phyloP scores from a whole-genome alignment of 2,888 invertebrate genomes.

The Orthosia cruda region DNA sequence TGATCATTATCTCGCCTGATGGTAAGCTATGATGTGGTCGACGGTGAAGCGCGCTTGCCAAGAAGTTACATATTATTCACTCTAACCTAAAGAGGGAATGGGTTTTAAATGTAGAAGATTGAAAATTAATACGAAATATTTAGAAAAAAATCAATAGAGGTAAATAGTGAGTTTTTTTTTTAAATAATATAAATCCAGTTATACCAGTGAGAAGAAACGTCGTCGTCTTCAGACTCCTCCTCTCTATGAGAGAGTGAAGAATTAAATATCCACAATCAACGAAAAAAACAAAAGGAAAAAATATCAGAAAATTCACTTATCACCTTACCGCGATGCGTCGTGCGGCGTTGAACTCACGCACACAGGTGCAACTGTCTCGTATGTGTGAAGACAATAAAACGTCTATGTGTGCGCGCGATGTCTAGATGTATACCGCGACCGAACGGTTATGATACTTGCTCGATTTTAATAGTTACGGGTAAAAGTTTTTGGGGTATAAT shows the following conservation, averaged over 20 bases:
- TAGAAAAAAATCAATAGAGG: neutral
- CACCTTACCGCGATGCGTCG: constrained; percentile 73
- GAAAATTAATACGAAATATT: neutral
- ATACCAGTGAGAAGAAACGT: too few species aligned
- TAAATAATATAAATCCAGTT: too few species aligned
- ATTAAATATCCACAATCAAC: neutral
- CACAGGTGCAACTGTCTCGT: constrained; percentile 65
- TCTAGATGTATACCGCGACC: constrained; percentile 75
- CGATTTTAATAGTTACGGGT: constrained; percentile 49
- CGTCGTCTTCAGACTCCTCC: too few species aligned
- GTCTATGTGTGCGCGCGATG: constrained; percentile 73
- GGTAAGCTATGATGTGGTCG: too few species aligned
- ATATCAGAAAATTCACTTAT: constrained; percentile 77
- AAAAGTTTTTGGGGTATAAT: constrained; percentile 43
- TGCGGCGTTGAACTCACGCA: constrained; percentile 83
- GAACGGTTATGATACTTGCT: constrained; percentile 73
- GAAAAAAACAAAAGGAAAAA: constrained; percentile 49
- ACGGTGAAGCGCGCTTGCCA: too few species aligned
- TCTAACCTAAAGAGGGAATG: too few species aligned
- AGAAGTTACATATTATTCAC: too few species aligned
- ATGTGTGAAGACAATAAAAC: constrained; percentile 81
- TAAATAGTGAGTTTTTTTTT: neutral
- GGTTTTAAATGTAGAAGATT: neutral
- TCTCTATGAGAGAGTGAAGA: neutral
- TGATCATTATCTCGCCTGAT: too few species aligned